These are phyloP conservation scores for Stenopsyche tienmushanensis DNA, from an alignment of 1,140 invertebrate species.

Conservation along the genomic window DNA sequence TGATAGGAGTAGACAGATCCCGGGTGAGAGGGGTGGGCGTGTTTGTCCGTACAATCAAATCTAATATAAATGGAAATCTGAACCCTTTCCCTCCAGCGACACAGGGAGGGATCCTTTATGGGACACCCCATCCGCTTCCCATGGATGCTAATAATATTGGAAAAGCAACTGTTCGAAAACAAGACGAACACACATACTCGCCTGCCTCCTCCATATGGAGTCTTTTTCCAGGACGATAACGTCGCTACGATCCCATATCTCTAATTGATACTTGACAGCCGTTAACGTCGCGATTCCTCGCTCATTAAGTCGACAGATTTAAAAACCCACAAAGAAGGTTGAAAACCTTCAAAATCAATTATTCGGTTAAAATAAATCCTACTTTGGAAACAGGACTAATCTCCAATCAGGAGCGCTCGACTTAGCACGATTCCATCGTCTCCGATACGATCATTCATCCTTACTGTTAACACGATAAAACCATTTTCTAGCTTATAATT, in stretches of 20 bases:
- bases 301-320: conserved; percentile 8
- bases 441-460: too few relatives aligned
- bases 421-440: too few relatives aligned
- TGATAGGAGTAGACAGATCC: conserved; percentile 37
- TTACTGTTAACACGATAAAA: too few relatives aligned
- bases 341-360: too few relatives aligned
- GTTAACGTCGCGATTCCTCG: conserved; percentile 8
- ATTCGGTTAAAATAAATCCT: too few relatives aligned
- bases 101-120: conserved; percentile 14
- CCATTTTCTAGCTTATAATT: too few relatives aligned
- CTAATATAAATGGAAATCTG: conserved; percentile 43
- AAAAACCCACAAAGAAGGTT: too few relatives aligned
- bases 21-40: conserved; percentile 12
- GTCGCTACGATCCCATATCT: neutral
- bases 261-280: too few relatives aligned
- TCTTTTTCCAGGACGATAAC: neutral
- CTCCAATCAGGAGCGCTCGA: too few relatives aligned
- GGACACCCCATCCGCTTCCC: conserved; percentile 17
- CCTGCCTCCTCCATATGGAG: neutral
- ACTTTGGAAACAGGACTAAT: too few relatives aligned
- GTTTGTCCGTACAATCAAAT: conserved; percentile 42
- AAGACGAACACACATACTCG: conserved; percentile 11
- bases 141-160: conserved; percentile 29
- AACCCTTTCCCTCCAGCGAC: conserved; percentile 32
- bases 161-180: conserved; percentile 30